A percentile compares a stretch with the other conserved stretches of the same genome.
Evolutionary conservation across 2,888 invertebrate species (phyloP).

Genomic region (Dicycla oo): DNA sequence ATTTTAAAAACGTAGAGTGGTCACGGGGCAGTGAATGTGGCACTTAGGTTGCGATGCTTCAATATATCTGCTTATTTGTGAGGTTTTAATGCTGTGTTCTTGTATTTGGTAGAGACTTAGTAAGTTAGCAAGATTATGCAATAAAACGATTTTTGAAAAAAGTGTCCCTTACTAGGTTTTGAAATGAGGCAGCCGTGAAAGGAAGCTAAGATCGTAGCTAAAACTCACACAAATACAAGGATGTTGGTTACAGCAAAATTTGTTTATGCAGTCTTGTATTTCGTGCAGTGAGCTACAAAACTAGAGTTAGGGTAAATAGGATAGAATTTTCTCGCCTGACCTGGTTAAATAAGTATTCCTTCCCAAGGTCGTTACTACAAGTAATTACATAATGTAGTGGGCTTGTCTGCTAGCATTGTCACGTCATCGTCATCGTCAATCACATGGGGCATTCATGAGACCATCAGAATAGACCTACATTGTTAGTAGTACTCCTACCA

Average conservation of each 20-base stretch:
- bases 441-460: background rate
- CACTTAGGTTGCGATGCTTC: too few relatives aligned
- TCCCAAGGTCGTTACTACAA: background rate
- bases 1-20: too few relatives aligned
- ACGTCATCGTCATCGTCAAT: conserved; percentile 6
- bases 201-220: background rate
- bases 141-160: too few relatives aligned
- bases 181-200: too few relatives aligned
- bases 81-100: too few relatives aligned
- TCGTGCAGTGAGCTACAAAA: background rate
- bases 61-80: too few relatives aligned
- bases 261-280: background rate
- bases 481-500: background rate
- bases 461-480: background rate
- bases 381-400: background rate
- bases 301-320: background rate
- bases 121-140: too few relatives aligned
- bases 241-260: background rate
- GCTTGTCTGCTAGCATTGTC: background rate
- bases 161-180: too few relatives aligned
- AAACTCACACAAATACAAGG: background rate
- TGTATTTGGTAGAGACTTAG: too few relatives aligned
- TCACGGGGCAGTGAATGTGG: too few relatives aligned
- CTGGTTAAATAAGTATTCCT: background rate
- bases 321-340: background rate